A percentile compares a stretch with the other conserved stretches of the same genome.
Evolutionary conservation across 2,797 vertebrate species (phyloP).

Genomic region (Epinephelus awoara): DNA sequence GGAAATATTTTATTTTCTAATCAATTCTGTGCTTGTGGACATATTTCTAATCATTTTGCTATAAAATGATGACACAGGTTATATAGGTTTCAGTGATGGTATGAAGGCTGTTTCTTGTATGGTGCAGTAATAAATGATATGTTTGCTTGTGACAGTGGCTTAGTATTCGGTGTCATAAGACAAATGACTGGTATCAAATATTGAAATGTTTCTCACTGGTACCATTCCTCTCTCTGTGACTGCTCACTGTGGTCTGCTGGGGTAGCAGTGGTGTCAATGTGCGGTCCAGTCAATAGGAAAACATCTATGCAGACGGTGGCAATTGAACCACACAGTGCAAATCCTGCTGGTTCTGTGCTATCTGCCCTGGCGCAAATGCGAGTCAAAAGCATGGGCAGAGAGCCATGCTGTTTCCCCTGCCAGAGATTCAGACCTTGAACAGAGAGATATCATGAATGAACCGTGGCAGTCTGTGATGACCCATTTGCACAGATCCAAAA

Average conservation of each 20-base stretch:
- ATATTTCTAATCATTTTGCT: slow-evolving; percentile 42
- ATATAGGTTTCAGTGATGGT: slow-evolving; percentile 2
- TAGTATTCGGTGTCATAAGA: neutral
- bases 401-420: slow-evolving; percentile 46
- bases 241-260: slow-evolving; percentile 21
- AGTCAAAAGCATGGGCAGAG: slow-evolving; percentile 59
- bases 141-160: neutral
- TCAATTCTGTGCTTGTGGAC: slow-evolving; percentile 37
- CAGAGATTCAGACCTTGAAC: slow-evolving; percentile 54
- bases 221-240: slow-evolving; percentile 8
- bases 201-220: neutral
- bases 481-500: slow-evolving; percentile 44
- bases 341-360: slow-evolving; percentile 61
- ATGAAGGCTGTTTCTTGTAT: neutral
- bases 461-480: slow-evolving; percentile 29
- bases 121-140: slow-evolving; percentile 7
- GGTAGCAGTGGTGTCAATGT: slow-evolving; percentile 26
- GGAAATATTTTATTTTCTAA: slow-evolving; percentile 45
- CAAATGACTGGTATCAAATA: slow-evolving; percentile 25
- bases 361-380: slow-evolving; percentile 61
- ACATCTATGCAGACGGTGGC: slow-evolving; percentile 46
- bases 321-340: slow-evolving; percentile 36
- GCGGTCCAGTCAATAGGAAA: slow-evolving; percentile 36
- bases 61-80: slow-evolving; percentile 21
- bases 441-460: slow-evolving; percentile 53